A percentile compares a stretch with the other conserved stretches of the same genome.
Conservation (phyloP, 2,888 invertebrate species). For the Chrysopilus asiliformis region DNA sequence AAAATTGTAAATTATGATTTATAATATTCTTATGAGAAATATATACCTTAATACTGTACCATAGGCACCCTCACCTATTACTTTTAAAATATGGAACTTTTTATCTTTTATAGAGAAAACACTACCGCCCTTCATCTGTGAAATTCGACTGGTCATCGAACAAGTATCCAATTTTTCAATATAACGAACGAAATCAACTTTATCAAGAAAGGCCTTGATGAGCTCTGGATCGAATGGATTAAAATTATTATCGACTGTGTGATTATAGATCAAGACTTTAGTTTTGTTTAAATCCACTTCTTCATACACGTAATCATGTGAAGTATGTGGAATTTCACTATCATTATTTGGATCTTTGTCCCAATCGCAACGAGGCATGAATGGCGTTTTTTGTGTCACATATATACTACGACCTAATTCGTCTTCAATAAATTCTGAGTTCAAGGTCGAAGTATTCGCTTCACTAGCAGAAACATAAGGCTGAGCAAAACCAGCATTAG, state of each 20-base stretch:
- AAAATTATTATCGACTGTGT: conserved; percentile 31
- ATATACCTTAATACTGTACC: conserved; percentile 63
- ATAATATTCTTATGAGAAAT: conserved; percentile 2
- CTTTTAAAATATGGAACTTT: conserved; percentile 48
- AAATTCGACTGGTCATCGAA: conserved; percentile 40
- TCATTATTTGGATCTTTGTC: conserved; percentile 13
- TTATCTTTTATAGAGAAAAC: conserved; percentile 39
- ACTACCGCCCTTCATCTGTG: conserved; percentile 39
- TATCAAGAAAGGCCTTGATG: conserved; percentile 52
- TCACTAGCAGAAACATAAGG: no score
- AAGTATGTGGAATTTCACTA: background rate
- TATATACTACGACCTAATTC: conserved; percentile 28
- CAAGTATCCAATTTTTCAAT: conserved; percentile 42
- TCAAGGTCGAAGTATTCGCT: no score
- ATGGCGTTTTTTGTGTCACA: conserved; percentile 25
- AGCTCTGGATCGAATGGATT: conserved; percentile 73
- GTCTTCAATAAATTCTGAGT: no score
- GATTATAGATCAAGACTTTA: conserved; percentile 18
- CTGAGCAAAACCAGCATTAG: no score
- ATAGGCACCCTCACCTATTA: conserved; percentile 71
- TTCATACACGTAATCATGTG: conserved; percentile 11
- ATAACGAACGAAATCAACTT: conserved; percentile 55
- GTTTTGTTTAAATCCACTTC: conserved; percentile 21
- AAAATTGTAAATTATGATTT: conserved; percentile 22
- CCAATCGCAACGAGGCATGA: conserved; percentile 22